These are phyloP conservation scores for Anarrhichthys ocellatus DNA, from an alignment of 2,113 vertebrate species.

Conservation along the genomic window DNA sequence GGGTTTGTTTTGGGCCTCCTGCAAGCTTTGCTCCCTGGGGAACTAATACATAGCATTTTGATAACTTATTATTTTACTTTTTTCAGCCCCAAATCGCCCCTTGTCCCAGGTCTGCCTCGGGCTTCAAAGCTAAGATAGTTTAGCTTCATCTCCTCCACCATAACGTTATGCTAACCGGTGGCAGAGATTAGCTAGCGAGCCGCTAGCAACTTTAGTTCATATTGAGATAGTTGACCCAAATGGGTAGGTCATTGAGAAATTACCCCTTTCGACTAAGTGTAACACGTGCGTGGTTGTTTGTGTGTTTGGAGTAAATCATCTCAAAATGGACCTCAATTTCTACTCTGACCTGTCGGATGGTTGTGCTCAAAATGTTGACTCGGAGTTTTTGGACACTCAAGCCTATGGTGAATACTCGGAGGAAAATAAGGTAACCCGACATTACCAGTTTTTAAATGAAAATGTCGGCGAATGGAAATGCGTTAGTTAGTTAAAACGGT, in stretches of 20 bases:
- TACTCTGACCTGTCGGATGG: slow-evolving; percentile 80
- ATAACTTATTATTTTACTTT: not conserved
- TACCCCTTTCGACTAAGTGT: not conserved
- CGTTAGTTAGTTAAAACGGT: not conserved
- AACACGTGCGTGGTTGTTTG: not conserved
- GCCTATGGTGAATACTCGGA: slow-evolving; percentile 72
- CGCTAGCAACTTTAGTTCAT: slow-evolving; percentile 39
- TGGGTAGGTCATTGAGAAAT: not conserved
- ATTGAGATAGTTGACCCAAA: not conserved
- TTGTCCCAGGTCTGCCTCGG: too few relatives aligned
- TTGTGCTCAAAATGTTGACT: slow-evolving; percentile 74
- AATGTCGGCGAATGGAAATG: not conserved
- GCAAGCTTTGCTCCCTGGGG: not conserved
- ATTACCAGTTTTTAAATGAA: not conserved
- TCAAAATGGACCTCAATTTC: slow-evolving; percentile 81
- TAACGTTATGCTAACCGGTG: slow-evolving; percentile 23
- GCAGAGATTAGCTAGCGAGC: slow-evolving; percentile 44
- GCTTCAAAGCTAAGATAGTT: not conserved
- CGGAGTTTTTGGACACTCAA: slow-evolving; percentile 78
- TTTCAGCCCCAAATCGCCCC: not conserved
- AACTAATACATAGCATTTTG: not conserved
- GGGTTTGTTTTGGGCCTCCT: slow-evolving; percentile 23
- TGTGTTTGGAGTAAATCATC: not conserved
- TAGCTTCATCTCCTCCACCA: not conserved
- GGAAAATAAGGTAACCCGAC: slow-evolving; percentile 73